Percentiles rank a stretch among this genome's conserved stretches.
Conservation (phyloP, 2,888 invertebrate genomes). For the Caenorhabditis angaria region DNA sequence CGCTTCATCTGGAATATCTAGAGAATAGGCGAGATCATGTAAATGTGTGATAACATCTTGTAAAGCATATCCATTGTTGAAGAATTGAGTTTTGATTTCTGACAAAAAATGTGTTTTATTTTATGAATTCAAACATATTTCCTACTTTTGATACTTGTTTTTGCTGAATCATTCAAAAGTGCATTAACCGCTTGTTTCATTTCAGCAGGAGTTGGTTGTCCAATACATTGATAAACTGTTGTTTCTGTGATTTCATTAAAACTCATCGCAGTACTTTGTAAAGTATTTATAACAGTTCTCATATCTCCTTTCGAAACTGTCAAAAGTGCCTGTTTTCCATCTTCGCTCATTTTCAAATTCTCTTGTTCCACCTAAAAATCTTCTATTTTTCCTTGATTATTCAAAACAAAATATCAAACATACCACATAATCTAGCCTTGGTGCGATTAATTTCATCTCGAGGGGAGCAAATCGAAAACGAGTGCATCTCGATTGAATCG, state of each 20-base stretch:
- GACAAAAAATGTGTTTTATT: slow-evolving; percentile 64
- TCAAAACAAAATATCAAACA: too few relatives aligned
- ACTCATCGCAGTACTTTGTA: slow-evolving; percentile 90
- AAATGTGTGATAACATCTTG: slow-evolving; percentile 92
- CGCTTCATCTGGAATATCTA: slow-evolving; percentile 53
- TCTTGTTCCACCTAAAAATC: slow-evolving; percentile 26
- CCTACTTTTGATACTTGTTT: slow-evolving; percentile 59
- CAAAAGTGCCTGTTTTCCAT: slow-evolving; percentile 88
- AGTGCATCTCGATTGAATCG: slow-evolving; percentile 83
- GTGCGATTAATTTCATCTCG: slow-evolving; percentile 84
- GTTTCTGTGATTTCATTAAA: slow-evolving; percentile 88
- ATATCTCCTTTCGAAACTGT: slow-evolving; percentile 94
- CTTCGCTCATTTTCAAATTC: slow-evolving; percentile 77
- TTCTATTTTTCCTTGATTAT: too few relatives aligned
- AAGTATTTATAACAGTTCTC: slow-evolving; percentile 93
- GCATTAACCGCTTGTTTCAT: slow-evolving; percentile 88
- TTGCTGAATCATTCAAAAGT: slow-evolving; percentile 76
- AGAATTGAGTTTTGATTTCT: slow-evolving; percentile 81
- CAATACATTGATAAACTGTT: slow-evolving; percentile 93
- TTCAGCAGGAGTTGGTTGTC: slow-evolving; percentile 89
- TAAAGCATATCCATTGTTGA: slow-evolving; percentile 88
- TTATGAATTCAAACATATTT: neutral
- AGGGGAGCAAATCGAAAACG: slow-evolving; percentile 70
- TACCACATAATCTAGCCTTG: slow-evolving; percentile 83
- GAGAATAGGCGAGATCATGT: slow-evolving; percentile 79